phyloP scores from a whole-genome alignment of 2,797 vertebrate genomes.

The Odontamblyopus lacepedii region DNA sequence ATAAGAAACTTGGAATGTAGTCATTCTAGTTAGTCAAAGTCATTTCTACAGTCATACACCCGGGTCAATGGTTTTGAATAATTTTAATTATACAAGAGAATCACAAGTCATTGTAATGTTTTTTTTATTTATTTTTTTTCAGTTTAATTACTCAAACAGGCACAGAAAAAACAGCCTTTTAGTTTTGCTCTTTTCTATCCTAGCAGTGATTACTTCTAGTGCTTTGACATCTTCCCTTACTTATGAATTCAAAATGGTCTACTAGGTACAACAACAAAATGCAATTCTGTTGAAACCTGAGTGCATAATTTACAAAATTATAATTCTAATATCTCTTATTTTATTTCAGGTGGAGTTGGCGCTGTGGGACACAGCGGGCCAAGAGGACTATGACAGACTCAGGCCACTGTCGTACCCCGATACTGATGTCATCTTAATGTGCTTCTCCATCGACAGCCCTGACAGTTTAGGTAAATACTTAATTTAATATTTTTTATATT shows the following conservation, averaged over 20 bases:
- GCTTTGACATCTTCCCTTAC: too few relatives aligned
- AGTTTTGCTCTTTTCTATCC: too few relatives aligned
- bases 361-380: conserved; percentile 96
- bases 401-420: conserved; percentile 97
- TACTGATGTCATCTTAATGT: conserved; percentile 99
- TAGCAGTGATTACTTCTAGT: background rate
- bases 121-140: background rate
- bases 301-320: background rate
- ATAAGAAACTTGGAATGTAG: background rate
- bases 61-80: background rate
- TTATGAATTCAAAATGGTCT: too few relatives aligned
- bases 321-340: background rate
- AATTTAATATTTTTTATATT: background rate
- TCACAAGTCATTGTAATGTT: background rate
- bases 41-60: background rate
- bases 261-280: background rate
- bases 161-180: too few relatives aligned
- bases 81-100: background rate
- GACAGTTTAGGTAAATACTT: conserved; percentile 89
- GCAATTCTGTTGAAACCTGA: too few relatives aligned
- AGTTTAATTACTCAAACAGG: background rate
- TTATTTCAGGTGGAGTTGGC: conserved; percentile 90
- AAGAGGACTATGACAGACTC: conserved; percentile 96
- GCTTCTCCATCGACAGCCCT: conserved; percentile 97
- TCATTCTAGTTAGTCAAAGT: background rate